Evolutionary conservation across 2,797 vertebrate genomes (phyloP).

Genomic region (Zalophus californianus): DNA sequence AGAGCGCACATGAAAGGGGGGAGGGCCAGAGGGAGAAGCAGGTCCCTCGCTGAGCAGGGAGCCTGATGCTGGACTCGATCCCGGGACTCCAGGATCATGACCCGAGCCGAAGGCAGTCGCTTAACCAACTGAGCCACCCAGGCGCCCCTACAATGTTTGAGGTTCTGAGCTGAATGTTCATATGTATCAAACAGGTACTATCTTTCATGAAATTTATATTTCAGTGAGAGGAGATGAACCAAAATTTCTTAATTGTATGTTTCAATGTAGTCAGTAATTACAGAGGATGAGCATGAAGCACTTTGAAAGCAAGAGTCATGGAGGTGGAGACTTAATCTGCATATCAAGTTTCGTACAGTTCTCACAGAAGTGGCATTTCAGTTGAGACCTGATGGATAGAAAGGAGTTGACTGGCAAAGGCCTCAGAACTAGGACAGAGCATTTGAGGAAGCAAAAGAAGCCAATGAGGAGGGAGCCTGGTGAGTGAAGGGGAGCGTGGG

Average conservation of each 20-base stretch:
- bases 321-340: not conserved
- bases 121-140: no score
- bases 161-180: not conserved
- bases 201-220: constrained; percentile 18
- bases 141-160: not conserved
- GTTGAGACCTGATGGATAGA: not conserved
- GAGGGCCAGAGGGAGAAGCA: no score
- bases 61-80: no score
- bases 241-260: not conserved
- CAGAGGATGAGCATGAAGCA: not conserved
- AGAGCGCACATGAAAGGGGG: no score
- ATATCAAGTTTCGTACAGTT: not conserved
- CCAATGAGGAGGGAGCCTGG: not conserved
- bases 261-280: not conserved
- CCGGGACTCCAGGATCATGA: no score
- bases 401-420: not conserved
- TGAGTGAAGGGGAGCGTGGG: not conserved
- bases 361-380: not conserved
- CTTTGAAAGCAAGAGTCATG: not conserved
- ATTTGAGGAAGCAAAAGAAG: not conserved
- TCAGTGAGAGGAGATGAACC: not conserved
- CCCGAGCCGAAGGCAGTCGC: no score
- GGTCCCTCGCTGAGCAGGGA: no score
- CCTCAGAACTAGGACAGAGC: not conserved
- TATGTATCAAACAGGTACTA: not conserved